phyloP scores from a whole-genome alignment of 2,113 vertebrate species.

The Mustelus asterias region DNA sequence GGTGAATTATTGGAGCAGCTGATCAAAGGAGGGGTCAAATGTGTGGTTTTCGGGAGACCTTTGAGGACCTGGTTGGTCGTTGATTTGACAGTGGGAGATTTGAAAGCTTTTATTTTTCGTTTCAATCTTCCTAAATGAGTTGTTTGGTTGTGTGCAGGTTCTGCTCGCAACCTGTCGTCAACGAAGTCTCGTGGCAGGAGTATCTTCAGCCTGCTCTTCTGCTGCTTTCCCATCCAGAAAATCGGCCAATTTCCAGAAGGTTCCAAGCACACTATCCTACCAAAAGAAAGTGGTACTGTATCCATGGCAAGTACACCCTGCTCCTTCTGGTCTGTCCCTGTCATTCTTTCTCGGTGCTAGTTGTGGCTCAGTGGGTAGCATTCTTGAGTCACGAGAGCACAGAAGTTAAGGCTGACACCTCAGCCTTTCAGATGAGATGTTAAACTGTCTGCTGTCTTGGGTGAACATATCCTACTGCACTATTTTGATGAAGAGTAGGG shows the following conservation, averaged over 20 bases:
- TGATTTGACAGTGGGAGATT: background rate
- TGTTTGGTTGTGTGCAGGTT: background rate
- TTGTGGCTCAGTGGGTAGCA: background rate
- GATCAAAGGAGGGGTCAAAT: background rate
- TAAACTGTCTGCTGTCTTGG: background rate
- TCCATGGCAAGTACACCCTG: constrained; percentile 63
- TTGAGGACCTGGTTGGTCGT: background rate
- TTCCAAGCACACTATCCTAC: constrained; percentile 62
- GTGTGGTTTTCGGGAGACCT: background rate
- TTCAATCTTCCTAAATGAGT: background rate
- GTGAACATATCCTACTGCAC: too few relatives aligned
- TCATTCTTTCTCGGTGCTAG: background rate
- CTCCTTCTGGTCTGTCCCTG: background rate
- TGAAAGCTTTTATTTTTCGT: background rate
- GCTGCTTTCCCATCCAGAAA: constrained; percentile 73
- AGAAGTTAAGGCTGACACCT: too few relatives aligned
- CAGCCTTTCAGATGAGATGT: background rate
- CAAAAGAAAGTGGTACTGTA: constrained; percentile 65
- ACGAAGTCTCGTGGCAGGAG: constrained; percentile 70
- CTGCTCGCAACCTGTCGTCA: background rate
- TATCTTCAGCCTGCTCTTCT: constrained; percentile 76
- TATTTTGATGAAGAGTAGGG: too few relatives aligned
- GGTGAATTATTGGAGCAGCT: background rate
- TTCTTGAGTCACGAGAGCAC: background rate
- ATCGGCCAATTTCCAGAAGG: constrained; percentile 59